Base-by-base conservation (phyloP, 53 echinoderm and acorn worm genomes). In the Arbacia lixula region DNA sequence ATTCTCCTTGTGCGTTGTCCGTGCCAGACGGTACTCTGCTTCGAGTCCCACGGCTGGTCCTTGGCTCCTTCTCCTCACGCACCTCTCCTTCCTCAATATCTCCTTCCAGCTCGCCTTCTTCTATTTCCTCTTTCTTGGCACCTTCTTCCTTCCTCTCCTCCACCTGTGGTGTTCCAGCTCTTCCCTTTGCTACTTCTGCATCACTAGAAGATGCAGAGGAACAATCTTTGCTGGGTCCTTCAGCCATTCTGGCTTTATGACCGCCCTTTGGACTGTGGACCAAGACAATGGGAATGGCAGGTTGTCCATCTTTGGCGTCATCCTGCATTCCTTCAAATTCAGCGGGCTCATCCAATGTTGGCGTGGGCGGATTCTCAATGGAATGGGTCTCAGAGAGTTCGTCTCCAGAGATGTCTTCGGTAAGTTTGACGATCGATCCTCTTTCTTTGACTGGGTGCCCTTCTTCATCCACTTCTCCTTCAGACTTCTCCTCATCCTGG, bases 281-380 rank as follows among this genome's bases (percentile, higher is more conserved):
- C 17, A 86, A 61, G 60, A 85, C 90, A 36, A 90, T 93, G 51
- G 93, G 93, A 37, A 90, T 93, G 17, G 90, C 53, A 63, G 72
- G 38, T 60, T 78, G 60, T 10, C 79, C 79, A 78, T 78, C 79
- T 27, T 28, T 78, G 60, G 41, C 60, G 27, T 12, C 80, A 39
- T 87, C 80, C 53, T 53, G 37, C n/a, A 72, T 34, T 24, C 76
- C 86, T 72, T 86, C 86, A 38, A 79, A 76, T 28, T 66, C 53
- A 1, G 87, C 33, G 4, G 87, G 87, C 56, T 87, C 87, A 79
- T 87, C 87, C 79, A 79, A 66, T 8, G 87, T 87, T 66, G 87
- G 87, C 1, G 87, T 87, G 36, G 87, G 87, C 16, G 87, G 76
- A 36, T 78, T 79, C 28, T 62, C 66, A 11, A 36, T 25, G 8